Evolutionary conservation across 2,797 vertebrate species (phyloP), one percentile per base, ranked within the genome.

Genomic region (Setipinna tenuifilis): DNA sequence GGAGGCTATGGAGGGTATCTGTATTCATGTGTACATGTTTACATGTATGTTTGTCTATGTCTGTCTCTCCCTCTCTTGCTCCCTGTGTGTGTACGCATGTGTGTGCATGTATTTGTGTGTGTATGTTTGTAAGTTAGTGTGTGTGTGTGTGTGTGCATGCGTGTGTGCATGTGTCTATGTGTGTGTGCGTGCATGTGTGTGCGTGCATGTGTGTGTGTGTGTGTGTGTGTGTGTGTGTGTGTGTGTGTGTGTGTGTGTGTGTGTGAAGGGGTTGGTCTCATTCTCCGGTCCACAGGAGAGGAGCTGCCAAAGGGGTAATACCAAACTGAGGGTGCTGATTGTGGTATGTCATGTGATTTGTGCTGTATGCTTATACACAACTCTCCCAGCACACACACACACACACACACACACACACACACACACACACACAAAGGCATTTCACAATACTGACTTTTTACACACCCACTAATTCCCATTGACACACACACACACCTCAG

Each of bases 331-430:
- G 68, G 68, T 35, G 68, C 68, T 75, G 68, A 35, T 75, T 75
- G 68, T 28, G 2, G 68, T 75, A 35, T 75, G 68, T 75, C 68
- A 75, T 75, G 68, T 75, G 68, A 75, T 75, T 75, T 23, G 1
- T 28, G 25, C 23, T 68, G 50, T 54, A 54, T 54, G 7, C 50
- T 3, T 54, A 9, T 14, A 14, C 50, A 54, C 50, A 54, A 54
- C 9, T 54, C 50, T 14, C 50, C 50, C 50, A 10, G 57, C 25
- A 83, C 82, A n/a, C 11, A 58, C 54, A 58, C 17, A 80, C 21
- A 58, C 31, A 58, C 7, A 23, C 57, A 10, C 31, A 65, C 82
- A 84, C 83, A 83, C 48, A 75, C 78, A 57, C 82, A 57, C 78
- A 21, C 46, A 57, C 68, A 80, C 78, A 35, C 31, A 21, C 23